Evolutionary conservation across 1,140 invertebrate species (phyloP).

Genomic region (Anastatus disparis): DNA sequence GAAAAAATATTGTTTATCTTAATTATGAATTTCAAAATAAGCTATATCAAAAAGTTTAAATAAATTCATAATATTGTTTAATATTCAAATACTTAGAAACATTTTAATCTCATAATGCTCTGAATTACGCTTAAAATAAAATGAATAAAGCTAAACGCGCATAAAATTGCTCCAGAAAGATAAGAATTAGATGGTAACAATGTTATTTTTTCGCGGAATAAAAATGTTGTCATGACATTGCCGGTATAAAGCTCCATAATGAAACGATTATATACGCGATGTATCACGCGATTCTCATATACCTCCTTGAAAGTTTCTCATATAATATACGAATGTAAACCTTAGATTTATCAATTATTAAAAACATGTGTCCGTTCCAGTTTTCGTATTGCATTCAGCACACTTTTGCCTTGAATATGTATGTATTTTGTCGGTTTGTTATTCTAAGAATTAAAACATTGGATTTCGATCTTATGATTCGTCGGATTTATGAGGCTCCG

Average conservation of each 20-base stretch:
- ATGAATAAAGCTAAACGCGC: not conserved
- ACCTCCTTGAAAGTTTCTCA: conserved; percentile 51
- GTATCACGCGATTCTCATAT: conserved; percentile 50
- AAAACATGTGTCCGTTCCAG: conserved; percentile 59
- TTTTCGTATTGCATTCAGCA: no score
- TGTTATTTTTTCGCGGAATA: conserved; percentile 30
- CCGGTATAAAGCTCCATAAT: conserved; percentile 47
- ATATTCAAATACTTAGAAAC: no score
- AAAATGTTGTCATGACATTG: not conserved
- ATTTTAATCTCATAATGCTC: no score
- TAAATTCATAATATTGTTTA: no score
- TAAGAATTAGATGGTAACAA: not conserved
- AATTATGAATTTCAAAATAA: no score
- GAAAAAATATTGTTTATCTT: no score
- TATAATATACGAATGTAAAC: conserved; percentile 49
- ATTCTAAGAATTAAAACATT: no score
- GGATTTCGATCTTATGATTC: conserved; percentile 41
- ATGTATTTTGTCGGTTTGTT: conserved; percentile 50
- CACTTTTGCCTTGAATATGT: conserved; percentile 50
- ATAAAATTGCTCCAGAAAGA: no score
- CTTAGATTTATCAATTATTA: conserved; percentile 66
- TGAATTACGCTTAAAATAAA: not conserved
- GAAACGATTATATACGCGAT: conserved; percentile 54
- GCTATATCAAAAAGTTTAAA: no score
- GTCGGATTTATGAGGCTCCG: conserved; percentile 47